These are phyloP conservation scores for Dufourea novaeangliae DNA, from an alignment of 1,140 invertebrate genomes.

Conservation along the genomic window DNA sequence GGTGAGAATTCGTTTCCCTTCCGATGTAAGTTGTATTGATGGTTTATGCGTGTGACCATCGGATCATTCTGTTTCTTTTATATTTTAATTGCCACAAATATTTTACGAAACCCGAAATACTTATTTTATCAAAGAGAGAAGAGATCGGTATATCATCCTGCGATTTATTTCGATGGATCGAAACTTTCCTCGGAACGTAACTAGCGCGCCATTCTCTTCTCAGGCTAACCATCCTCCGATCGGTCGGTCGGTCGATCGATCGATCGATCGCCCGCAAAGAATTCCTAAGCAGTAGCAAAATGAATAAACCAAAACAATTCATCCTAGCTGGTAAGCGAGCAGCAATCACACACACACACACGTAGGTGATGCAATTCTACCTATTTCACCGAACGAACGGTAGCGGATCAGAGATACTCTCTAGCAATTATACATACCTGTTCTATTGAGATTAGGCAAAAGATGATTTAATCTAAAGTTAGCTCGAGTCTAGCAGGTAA, in stretches of 20 bases:
- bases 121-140: no score
- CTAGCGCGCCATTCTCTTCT: slow-evolving; percentile 18
- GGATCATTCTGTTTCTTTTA: no score
- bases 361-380: slow-evolving; percentile 14
- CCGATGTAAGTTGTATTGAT: no score
- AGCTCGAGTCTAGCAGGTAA: slow-evolving; percentile 23
- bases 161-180: neutral
- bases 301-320: slow-evolving; percentile 27
- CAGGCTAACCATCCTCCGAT: slow-evolving; percentile 25
- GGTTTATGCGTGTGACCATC: no score
- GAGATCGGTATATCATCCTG: neutral
- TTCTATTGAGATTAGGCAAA: slow-evolving; percentile 44
- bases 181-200: neutral
- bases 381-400: slow-evolving; percentile 13
- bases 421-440: slow-evolving; percentile 44
- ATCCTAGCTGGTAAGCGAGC: slow-evolving; percentile 53
- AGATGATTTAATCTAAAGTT: slow-evolving; percentile 50
- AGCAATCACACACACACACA: slow-evolving; percentile 25
- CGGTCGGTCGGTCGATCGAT: neutral
- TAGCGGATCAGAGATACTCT: slow-evolving; percentile 36
- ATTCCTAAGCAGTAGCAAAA: slow-evolving; percentile 57
- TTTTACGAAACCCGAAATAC: no score
- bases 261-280: slow-evolving; percentile 5
- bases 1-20: no score
- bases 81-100: no score